Evolutionary conservation across 2,888 invertebrate genomes (phyloP).

Genomic region (Limulus polyphemus): DNA sequence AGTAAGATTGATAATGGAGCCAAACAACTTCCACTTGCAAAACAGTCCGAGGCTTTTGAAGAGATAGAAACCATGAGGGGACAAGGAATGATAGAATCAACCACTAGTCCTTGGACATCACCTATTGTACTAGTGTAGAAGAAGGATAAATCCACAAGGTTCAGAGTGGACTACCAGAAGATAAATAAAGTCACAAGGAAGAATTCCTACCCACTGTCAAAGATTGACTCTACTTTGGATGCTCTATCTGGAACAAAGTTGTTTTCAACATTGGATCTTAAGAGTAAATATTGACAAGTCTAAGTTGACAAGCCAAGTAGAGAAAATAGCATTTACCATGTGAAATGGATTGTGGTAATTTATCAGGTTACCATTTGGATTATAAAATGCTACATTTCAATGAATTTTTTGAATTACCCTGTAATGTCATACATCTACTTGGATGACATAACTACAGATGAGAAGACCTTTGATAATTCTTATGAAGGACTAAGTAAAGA

Average conservation of each 20-base stretch:
- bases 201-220: constrained; percentile 11
- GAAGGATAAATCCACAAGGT: constrained; percentile 9
- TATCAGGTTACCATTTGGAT: too few species aligned
- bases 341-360: too few species aligned
- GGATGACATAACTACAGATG: too few species aligned
- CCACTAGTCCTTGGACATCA: neutral
- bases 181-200: constrained; percentile 11
- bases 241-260: constrained; percentile 1
- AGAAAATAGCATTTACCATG: constrained; percentile 3
- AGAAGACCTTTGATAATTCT: too few species aligned
- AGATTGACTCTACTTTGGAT: constrained; percentile 4
- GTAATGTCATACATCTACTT: too few species aligned
- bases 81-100: neutral
- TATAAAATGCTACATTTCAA: too few species aligned
- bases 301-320: neutral
- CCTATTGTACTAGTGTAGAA: constrained; percentile 8
- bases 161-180: constrained; percentile 16
- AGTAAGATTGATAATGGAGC: too few species aligned
- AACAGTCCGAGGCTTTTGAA: too few species aligned
- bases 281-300: constrained; percentile 3
- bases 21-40: too few species aligned
- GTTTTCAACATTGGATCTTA: constrained; percentile 3
- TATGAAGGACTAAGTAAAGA: too few species aligned
- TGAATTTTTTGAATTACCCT: too few species aligned
- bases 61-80: neutral